Base-by-base conservation (phyloP, 2,888 invertebrate species). In the Reticulitermes lucifugus region DNA sequence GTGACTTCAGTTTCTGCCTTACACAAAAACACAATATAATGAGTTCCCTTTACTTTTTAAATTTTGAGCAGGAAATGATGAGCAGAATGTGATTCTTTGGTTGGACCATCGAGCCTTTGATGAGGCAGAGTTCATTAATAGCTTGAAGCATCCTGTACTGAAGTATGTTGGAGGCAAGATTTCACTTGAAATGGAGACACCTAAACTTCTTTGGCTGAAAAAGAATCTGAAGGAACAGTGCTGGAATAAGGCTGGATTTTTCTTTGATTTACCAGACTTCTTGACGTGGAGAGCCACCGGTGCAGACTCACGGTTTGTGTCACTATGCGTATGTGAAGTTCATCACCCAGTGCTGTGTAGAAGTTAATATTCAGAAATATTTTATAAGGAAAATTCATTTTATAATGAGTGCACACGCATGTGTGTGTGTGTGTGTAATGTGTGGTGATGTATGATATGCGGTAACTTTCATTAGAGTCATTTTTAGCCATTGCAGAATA, bases 171-270 rank as follows among this genome's bases (percentile, higher is more conserved):
- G 99, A 2, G 98, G 98, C 0, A 95, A 95, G 91, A 96, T 99
- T 10, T 98, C 98, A 0, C 92, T 97, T n/a, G 99, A 99, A 93
- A 99, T 99, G 98, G 95, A 99, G 93, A 95, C 96, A 86, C 98
- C 99, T 0, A 99, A 99, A 92, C 90, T 99, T 29, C 90, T 98
- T 51, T 99, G 99, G 99, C 90, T 99, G 1, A 98, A 98, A 90
- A 94, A 93, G 88, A 92, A 96, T 91, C 89, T 96, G 18, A 89
- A 88, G 9, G 90, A 93, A 0, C 89, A 92, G 6, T 93, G 93
- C 88, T 98, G 97, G 96, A 88, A 91, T 0, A 93, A 94, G 85
- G 94, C 94, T 81, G 94, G 94, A 83, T 93, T 95, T 86, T 96
- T 97, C 88, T 97, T 99, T 90, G 98, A 99, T 90, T 92, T 99